Conservation (phyloP, 2,888 invertebrate genomes). For the Phyto melanocephala region DNA sequence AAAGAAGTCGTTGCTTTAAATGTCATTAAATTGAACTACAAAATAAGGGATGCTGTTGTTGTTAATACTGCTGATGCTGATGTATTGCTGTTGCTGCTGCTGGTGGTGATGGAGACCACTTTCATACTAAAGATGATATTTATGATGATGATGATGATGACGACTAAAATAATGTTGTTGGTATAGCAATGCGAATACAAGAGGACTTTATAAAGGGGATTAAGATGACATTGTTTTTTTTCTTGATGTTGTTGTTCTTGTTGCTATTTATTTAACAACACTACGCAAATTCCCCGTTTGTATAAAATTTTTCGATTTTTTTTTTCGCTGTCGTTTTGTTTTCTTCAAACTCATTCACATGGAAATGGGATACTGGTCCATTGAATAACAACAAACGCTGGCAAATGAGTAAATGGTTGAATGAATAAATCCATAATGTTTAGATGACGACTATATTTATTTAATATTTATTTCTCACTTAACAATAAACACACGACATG, state of each 20-base stretch:
- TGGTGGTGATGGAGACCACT: conserved; percentile 9
- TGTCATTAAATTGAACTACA: conserved; percentile 51
- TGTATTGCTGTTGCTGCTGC: not conserved
- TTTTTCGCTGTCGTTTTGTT: not conserved
- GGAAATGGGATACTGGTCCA: conserved; percentile 60
- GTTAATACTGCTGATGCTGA: not conserved
- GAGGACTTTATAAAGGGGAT: conserved; percentile 40
- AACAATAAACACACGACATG: conserved; percentile 13
- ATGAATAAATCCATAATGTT: conserved; percentile 46
- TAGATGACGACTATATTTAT: conserved; percentile 34
- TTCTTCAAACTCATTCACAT: conserved; percentile 48
- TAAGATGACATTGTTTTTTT: conserved; percentile 50
- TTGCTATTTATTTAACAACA: not conserved
- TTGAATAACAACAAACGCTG: conserved; percentile 51
- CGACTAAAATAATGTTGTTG: not conserved
- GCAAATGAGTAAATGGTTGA: conserved; percentile 48
- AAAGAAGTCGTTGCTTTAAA: conserved; percentile 41
- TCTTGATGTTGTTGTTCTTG: no score
- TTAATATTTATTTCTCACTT: conserved; percentile 37
- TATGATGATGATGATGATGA: not conserved
- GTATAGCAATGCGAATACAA: conserved; percentile 25
- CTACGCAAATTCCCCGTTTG: no score
- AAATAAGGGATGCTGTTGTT: conserved; percentile 45
- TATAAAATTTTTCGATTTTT: not conserved
- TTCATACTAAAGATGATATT: not conserved